Evolutionary conservation across 2,888 invertebrate species (phyloP), one percentile per base, ranked within the genome.

Genomic region (Campoletis raptor): DNA sequence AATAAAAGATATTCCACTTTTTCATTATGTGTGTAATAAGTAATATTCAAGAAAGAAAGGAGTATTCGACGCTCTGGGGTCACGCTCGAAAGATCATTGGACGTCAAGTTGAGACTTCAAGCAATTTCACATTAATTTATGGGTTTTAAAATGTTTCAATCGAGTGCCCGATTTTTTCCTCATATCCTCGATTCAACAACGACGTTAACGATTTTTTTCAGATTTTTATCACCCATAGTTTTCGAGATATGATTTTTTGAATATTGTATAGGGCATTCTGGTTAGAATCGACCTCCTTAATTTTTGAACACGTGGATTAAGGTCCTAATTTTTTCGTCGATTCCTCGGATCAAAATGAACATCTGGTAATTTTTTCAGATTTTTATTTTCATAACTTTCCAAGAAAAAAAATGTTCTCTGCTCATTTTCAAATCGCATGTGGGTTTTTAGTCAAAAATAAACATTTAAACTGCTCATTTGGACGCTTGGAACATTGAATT

Each of bases 71-170:
- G 36, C 36, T 69, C 48, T n/a, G 7, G 61, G 61, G 70, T 82
- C 70, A 82, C 82, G 82, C 70, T 76, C 69, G 57, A 54, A 42
- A 74, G 66, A 82, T 82, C 69, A 70, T 48, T 70, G 48, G n/a
- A 37, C 9, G 37, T 37, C 18, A 37, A 18, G 66, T n/a, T 37
- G 37, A 36, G 37, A 18, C 37, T 18, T n/a, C 66, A 37, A 36
- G 37, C 66, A 66, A 66, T 37, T 36, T 18, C 36, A 6, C 37
- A 18, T 37, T 18, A 37, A 37, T 37, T 66, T 36, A 37, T 36
- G 66, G 48, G 15, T 15, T 5, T 48, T 48, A 48, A 4, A 48
- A 9, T 48, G 18, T 15, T 42, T 42, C 42, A 42, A 42, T 42
- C 10, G 10, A 42, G 10, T 42, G 10, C 42, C 42, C 9, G 42